Conservation (phyloP, 2,888 invertebrate genomes). For the Deroplatys truncata region DNA sequence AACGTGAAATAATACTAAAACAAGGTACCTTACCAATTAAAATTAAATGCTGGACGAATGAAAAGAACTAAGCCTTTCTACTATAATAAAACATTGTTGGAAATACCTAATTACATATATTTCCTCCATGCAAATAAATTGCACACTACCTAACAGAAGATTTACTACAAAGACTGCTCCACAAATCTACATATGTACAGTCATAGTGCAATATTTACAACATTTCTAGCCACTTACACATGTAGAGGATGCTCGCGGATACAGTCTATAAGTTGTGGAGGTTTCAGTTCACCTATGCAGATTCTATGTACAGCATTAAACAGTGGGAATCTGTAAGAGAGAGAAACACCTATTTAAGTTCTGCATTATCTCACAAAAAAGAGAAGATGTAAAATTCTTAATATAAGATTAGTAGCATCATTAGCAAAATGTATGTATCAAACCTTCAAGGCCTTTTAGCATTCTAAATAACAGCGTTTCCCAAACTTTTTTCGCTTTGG, state of each 20-base stretch:
- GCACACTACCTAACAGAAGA: not conserved
- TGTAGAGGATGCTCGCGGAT: constrained; percentile 95
- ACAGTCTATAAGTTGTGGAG: constrained; percentile 81
- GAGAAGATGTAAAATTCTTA: not conserved
- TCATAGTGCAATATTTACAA: not conserved
- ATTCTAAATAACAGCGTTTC: no score
- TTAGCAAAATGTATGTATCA: not conserved
- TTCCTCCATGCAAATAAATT: not conserved
- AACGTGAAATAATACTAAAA: not conserved
- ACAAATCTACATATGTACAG: not conserved
- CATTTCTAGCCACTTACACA: constrained; percentile 66
- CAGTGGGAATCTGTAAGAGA: constrained; percentile 78
- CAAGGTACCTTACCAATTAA: not conserved
- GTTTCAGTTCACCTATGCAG: constrained; percentile 76
- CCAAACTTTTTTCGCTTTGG: not conserved
- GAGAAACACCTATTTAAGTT: not conserved
- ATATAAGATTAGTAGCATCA: not conserved
- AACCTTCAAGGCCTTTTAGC: no score
- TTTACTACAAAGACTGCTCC: not conserved
- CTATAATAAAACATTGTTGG: not conserved
- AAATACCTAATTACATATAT: not conserved
- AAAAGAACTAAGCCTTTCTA: not conserved
- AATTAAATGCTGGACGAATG: not conserved
- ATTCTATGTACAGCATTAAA: constrained; percentile 95
- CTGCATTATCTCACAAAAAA: not conserved